These are phyloP conservation scores for Ernsta delagoae DNA, from an alignment of 2,888 invertebrate genomes.

Conservation along the genomic window DNA sequence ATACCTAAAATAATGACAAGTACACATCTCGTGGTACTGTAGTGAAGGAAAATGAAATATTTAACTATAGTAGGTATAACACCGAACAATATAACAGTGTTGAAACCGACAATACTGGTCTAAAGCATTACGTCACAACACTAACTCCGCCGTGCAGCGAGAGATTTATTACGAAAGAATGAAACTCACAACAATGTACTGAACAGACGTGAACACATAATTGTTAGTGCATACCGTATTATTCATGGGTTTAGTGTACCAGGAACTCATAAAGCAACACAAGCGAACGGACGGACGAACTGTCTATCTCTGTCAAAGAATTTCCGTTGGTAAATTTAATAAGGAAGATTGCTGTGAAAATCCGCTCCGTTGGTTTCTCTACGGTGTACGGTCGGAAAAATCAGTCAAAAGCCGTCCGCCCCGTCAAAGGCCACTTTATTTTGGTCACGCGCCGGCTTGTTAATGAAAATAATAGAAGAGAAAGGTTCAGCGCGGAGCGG, in stretches of 20 bases:
- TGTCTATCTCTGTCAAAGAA: conserved; percentile 33
- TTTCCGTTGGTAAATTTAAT: conserved; percentile 34
- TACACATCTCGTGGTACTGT: too few relatives aligned
- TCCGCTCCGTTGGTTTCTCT: conserved; percentile 51
- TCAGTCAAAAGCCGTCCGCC: conserved; percentile 53
- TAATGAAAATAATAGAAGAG: conserved; percentile 76
- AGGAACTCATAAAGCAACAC: conserved; percentile 27
- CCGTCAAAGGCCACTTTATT: conserved; percentile 67
- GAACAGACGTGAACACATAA: conserved; percentile 27
- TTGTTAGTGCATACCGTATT: conserved; percentile 25
- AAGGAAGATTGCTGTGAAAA: conserved; percentile 31
- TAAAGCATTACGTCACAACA: background rate
- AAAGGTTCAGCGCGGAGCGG: conserved; percentile 52
- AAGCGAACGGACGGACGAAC: conserved; percentile 1
- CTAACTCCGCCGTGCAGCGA: background rate
- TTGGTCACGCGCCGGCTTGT: conserved; percentile 68
- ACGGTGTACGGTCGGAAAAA: conserved; percentile 48
- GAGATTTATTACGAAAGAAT: conserved; percentile 33
- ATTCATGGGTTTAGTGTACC: conserved; percentile 19
- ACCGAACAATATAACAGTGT: background rate
- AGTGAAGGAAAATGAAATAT: too few relatives aligned
- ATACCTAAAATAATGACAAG: too few relatives aligned
- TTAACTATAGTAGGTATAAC: too few relatives aligned
- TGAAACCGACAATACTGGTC: background rate
- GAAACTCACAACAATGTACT: conserved; percentile 26